These are phyloP conservation scores for Stomorhina lunata DNA, from an alignment of 2,888 invertebrate genomes.

Conservation along the genomic window DNA sequence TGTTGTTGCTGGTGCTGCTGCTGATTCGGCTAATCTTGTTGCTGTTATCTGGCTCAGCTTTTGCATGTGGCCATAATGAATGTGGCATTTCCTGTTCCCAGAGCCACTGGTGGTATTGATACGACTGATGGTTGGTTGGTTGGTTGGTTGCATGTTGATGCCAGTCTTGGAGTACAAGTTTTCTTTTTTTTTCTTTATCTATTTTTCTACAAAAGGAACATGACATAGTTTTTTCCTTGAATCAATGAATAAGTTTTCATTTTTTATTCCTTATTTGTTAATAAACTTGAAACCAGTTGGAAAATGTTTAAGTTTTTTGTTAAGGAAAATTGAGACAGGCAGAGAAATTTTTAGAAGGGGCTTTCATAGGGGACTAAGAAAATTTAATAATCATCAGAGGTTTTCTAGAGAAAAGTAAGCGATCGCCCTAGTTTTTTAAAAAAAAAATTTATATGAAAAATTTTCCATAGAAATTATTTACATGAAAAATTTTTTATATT, in stretches of 20 bases:
- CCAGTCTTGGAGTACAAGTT: neutral
- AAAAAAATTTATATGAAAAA: no score
- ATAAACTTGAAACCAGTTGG: conserved; percentile 28
- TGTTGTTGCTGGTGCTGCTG: neutral
- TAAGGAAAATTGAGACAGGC: neutral
- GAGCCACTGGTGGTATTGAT: no score
- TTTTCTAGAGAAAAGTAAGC: no score
- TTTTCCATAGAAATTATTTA: no score
- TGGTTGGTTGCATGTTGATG: conserved; percentile 13
- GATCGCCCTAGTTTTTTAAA: no score
- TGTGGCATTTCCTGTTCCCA: conserved; percentile 46
- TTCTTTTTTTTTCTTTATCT: conserved; percentile 35
- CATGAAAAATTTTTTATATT: no score
- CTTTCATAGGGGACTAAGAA: no score
- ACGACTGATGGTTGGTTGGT: neutral
- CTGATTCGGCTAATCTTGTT: no score
- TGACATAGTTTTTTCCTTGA: conserved; percentile 57
- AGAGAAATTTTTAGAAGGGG: neutral
- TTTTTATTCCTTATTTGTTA: conserved; percentile 15
- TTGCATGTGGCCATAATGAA: conserved; percentile 33
- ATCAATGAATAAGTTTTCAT: conserved; percentile 27
- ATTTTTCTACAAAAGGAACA: no score
- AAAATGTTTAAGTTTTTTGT: neutral
- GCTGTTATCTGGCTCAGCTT: no score
- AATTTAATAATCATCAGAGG: no score